Conservation (phyloP, 2,113 vertebrate species). For the Halichoerus grypus region DNA sequence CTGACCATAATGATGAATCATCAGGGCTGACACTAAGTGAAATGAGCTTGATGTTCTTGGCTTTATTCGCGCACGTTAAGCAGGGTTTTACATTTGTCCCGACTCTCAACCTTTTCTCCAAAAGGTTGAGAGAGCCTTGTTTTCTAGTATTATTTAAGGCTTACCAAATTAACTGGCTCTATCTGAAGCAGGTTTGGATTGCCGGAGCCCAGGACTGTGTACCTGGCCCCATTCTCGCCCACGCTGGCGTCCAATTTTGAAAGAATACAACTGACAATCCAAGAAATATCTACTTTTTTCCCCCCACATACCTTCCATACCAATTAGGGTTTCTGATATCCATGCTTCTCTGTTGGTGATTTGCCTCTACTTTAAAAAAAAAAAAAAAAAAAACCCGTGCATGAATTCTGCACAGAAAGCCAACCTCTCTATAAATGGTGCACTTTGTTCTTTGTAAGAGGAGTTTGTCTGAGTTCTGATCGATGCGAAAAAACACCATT, state of each 20-base stretch:
- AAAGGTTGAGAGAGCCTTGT: constrained; percentile 76
- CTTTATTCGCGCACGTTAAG: constrained; percentile 82
- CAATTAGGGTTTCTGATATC: not conserved
- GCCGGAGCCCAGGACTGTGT: fast-evolving
- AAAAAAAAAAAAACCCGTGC: not conserved
- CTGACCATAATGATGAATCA: constrained; percentile 84
- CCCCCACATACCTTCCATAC: not conserved
- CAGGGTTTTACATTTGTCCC: constrained; percentile 81
- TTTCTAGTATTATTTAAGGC: constrained; percentile 73
- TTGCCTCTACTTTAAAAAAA: not conserved
- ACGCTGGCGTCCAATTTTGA: not conserved
- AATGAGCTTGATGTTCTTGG: constrained; percentile 85
- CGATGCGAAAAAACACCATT: not conserved
- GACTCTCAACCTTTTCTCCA: constrained; percentile 80
- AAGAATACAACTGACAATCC: not conserved
- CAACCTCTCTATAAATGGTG: not conserved
- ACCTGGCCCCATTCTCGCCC: not conserved
- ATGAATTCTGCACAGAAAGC: not conserved
- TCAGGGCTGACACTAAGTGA: constrained; percentile 84
- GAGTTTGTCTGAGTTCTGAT: not conserved
- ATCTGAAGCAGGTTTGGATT: not conserved
- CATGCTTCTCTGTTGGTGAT: not conserved
- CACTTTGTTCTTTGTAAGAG: not conserved
- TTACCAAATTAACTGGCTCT: constrained; percentile 54
- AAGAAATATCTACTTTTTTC: not conserved